phyloP scores from a whole-genome alignment of 2,888 invertebrate genomes.

The Sialis fuliginosa region DNA sequence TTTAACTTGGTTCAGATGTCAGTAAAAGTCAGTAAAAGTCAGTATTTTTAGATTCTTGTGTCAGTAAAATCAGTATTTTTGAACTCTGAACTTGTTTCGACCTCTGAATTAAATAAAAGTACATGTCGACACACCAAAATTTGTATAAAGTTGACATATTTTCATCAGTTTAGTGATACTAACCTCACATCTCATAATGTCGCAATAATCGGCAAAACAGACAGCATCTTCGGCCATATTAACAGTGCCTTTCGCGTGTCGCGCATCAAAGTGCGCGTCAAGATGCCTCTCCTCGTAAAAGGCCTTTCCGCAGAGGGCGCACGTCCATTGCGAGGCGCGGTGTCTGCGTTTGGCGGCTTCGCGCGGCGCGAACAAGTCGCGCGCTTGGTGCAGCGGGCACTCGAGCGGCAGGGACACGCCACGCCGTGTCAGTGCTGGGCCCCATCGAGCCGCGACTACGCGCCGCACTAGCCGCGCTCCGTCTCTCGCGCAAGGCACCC shows the following conservation, averaged over 20 bases:
- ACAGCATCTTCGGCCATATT: slow-evolving; percentile 75
- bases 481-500: slow-evolving; percentile 74
- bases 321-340: slow-evolving; percentile 77
- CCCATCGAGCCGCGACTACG: slow-evolving; percentile 81
- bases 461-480: slow-evolving; percentile 75
- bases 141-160: no score
- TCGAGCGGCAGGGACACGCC: slow-evolving; percentile 72
- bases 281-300: slow-evolving; percentile 78
- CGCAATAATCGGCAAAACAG: slow-evolving; percentile 87
- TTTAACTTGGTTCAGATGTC: no score
- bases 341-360: slow-evolving; percentile 72
- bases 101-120: no score
- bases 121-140: no score
- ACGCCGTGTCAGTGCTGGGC: slow-evolving; percentile 75
- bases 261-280: slow-evolving; percentile 77
- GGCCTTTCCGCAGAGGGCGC: slow-evolving; percentile 79
- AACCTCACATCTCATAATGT: slow-evolving; percentile 80
- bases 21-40: no score
- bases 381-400: slow-evolving; percentile 74
- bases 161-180: no score
- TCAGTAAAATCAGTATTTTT: no score
- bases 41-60: no score
- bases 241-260: slow-evolving; percentile 54
- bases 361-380: slow-evolving; percentile 77
- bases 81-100: no score